A percentile compares a stretch with the other conserved stretches of the same genome.
Conservation (phyloP, 2,113 vertebrate species). For the Typhlomys cinereus region DNA sequence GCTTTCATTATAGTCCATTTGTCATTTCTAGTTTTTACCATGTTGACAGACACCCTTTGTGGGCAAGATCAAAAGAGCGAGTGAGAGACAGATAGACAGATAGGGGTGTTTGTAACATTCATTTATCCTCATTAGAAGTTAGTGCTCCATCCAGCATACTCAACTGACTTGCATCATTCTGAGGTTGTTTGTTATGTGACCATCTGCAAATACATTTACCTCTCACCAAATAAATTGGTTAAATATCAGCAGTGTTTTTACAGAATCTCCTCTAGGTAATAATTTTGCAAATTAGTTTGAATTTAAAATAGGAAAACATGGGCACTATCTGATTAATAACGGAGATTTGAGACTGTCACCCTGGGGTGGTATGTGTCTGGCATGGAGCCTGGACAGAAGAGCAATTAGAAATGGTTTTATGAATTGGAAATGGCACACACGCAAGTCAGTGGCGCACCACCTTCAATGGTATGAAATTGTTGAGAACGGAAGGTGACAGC, state of each 20-base stretch:
- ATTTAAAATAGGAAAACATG: not conserved
- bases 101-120: not conserved
- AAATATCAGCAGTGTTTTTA: not conserved
- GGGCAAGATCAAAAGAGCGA: not conserved
- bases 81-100: not conserved
- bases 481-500: not conserved
- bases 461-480: not conserved
- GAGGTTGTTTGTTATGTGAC: not conserved
- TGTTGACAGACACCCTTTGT: not conserved
- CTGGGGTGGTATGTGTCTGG: not conserved
- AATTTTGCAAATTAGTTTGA: conserved; percentile 4
- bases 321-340: not conserved
- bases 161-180: not conserved
- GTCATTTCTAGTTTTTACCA: not conserved
- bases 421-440: not conserved
- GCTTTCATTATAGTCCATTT: not conserved
- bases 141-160: not conserved
- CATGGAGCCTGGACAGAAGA: not conserved
- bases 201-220: not conserved
- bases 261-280: conserved; percentile 18
- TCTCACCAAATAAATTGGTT: conserved; percentile 16
- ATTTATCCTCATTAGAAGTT: not conserved
- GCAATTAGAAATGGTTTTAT: not conserved
- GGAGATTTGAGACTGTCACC: not conserved
- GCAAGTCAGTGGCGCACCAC: not conserved